phyloP scores from a whole-genome alignment of 2,797 vertebrate species.

The Phalanger gymnotis region DNA sequence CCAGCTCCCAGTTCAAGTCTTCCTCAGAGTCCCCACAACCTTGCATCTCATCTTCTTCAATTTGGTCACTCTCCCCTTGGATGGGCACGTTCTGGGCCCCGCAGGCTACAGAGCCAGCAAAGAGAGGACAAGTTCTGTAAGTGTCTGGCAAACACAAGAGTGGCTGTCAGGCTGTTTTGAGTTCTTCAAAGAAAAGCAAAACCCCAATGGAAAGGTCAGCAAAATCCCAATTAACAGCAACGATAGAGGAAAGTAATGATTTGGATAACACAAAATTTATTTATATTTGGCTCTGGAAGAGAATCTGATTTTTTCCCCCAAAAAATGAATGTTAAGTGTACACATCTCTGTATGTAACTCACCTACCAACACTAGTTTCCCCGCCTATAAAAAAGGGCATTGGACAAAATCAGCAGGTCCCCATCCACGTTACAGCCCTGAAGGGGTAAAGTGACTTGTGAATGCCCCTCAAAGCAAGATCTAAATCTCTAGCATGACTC shows the following conservation, averaged over 20 bases:
- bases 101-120: conserved; percentile 22
- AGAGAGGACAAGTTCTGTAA: not conserved
- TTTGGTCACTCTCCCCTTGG: not conserved
- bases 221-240: not conserved
- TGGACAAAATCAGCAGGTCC: not conserved
- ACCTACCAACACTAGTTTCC: not conserved
- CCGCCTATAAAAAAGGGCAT: not conserved
- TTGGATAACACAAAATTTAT: not conserved
- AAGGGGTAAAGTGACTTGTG: not conserved
- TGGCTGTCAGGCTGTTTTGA: not conserved
- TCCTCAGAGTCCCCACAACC: conserved; percentile 57
- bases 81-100: conserved; percentile 44
- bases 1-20: conserved; percentile 62
- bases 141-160: not conserved
- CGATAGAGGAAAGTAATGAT: not conserved
- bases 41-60: conserved; percentile 60
- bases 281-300: not conserved
- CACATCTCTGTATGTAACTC: not conserved
- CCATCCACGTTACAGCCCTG: not conserved
- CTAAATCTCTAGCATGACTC: not conserved
- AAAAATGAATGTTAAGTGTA: not conserved
- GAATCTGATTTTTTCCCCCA: not conserved
- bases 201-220: not conserved
- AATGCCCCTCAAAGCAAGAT: not conserved
- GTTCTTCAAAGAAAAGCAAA: not conserved